Evolutionary conservation across 1,140 invertebrate genomes (phyloP), one percentile per base, ranked within the genome.

Genomic region (Microplitis mediator): DNA sequence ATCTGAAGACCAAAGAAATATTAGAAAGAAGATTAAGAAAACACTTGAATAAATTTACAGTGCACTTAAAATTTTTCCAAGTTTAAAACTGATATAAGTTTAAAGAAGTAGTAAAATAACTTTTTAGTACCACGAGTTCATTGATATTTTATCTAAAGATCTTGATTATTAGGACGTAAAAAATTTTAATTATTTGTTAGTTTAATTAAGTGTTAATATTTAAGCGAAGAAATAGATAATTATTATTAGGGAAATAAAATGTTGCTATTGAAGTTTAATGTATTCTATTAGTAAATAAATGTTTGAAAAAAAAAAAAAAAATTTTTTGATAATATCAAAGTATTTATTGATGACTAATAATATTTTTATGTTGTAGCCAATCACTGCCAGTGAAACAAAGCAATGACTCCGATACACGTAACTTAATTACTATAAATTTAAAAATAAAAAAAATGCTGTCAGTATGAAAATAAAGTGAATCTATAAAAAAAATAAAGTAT

Each of bases 291-390:
- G 71, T 80, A 34, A 89, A 89, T 72, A 73, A 82, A 16, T 71
- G 80, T 14, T 89, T 89, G 77, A 85, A 88, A 16, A 89, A 90
- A 70, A 84, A 85, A 88, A 16, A 89, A 90, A 70, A 84, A 88
- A 52, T 9, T 8, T 39, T 5, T 8, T 11, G 4, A 45, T 45
- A 45, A 45, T 39, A 39, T 39, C 8, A 9, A 45, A 45, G 3
- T 45, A 45, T 45, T 45, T 6, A 45, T 45, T 45, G 6, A 45
- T 45, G 39, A 45, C 39, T 45, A 45, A 45, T 45, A 45, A 45
- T 32, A 61, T 61, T 61, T 61, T 32, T 61, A 61, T 61, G 58
- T 61, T 61, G 31, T 61, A 61, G 58, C 58, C 4, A 60, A 16
- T 61, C 3, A 32, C 14, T 32, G 11, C 58, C 58, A 60, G 58